Evolutionary conservation across 2,888 invertebrate genomes (phyloP).

Genomic region (Lepidochrysops patricia): DNA sequence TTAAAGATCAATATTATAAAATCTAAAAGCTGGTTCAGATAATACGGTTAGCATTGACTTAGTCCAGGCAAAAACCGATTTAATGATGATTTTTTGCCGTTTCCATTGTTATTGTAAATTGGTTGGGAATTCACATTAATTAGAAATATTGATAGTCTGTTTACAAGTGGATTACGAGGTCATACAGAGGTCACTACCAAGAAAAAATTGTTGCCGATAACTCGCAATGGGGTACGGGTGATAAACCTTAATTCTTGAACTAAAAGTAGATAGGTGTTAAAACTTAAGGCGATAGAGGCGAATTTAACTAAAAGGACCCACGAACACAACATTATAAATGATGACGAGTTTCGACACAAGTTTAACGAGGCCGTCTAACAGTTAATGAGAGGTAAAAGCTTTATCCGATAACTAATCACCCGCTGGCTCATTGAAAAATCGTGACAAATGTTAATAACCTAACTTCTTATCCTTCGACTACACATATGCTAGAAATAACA

Average conservation of each 20-base stretch:
- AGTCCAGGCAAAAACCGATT: not conserved
- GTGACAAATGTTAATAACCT: constrained; percentile 28
- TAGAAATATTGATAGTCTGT: not conserved
- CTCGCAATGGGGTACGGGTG: too few species aligned
- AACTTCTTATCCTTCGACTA: constrained; percentile 15
- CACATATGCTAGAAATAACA: constrained; percentile 18
- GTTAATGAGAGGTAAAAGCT: constrained; percentile 65
- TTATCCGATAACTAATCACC: constrained; percentile 45
- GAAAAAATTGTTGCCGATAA: not conserved
- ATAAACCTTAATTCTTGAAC: too few species aligned
- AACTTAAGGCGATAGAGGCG: too few species aligned
- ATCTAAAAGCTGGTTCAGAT: not conserved
- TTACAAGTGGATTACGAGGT: not conserved
- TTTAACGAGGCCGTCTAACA: constrained; percentile 56
- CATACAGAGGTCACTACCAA: not conserved
- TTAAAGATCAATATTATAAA: too few species aligned
- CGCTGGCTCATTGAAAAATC: constrained; percentile 30
- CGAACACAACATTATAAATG: constrained; percentile 23
- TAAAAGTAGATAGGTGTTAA: too few species aligned
- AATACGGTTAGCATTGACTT: not conserved
- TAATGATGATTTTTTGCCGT: not conserved
- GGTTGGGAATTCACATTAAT: not conserved
- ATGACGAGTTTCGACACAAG: constrained; percentile 44
- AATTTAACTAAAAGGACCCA: too few species aligned
- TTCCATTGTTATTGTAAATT: not conserved